phyloP scores from a whole-genome alignment of 2,797 vertebrate genomes.

The Tarsius wallacei region DNA sequence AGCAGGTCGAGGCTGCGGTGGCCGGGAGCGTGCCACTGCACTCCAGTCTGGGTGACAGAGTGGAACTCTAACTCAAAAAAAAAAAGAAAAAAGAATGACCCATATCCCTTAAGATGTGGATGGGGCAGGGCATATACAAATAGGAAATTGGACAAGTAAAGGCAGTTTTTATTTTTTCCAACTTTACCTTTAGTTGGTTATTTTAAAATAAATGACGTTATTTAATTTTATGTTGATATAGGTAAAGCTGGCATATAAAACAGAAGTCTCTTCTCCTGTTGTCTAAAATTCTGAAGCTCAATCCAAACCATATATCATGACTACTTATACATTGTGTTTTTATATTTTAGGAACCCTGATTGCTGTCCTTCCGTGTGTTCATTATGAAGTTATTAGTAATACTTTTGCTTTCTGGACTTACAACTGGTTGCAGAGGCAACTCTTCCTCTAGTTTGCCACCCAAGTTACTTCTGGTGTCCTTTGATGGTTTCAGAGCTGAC shows the following conservation, averaged over 20 bases:
- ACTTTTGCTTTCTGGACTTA: slow-evolving; percentile 81
- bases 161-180: neutral
- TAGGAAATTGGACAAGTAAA: neutral
- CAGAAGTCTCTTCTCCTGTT: neutral
- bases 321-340: slow-evolving; percentile 31
- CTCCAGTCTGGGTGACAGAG: no score
- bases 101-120: neutral
- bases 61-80: no score
- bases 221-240: neutral
- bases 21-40: no score
- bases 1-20: no score
- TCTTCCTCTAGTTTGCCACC: slow-evolving; percentile 67
- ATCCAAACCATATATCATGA: neutral
- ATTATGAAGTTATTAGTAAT: slow-evolving; percentile 81
- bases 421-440: slow-evolving; percentile 65
- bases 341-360: slow-evolving; percentile 83
- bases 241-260: neutral
- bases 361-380: slow-evolving; percentile 32
- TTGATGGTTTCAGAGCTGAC: slow-evolving; percentile 98
- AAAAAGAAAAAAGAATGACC: neutral
- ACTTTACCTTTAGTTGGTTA: slow-evolving; percentile 31
- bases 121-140: neutral
- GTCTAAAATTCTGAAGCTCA: slow-evolving; percentile 44
- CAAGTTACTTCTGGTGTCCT: slow-evolving; percentile 95
- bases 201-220: neutral